A percentile compares a stretch with the other conserved stretches of the same genome.
These are phyloP conservation scores for Andrena bicolor DNA, from an alignment of 2,888 invertebrate species.

Conservation along the genomic window DNA sequence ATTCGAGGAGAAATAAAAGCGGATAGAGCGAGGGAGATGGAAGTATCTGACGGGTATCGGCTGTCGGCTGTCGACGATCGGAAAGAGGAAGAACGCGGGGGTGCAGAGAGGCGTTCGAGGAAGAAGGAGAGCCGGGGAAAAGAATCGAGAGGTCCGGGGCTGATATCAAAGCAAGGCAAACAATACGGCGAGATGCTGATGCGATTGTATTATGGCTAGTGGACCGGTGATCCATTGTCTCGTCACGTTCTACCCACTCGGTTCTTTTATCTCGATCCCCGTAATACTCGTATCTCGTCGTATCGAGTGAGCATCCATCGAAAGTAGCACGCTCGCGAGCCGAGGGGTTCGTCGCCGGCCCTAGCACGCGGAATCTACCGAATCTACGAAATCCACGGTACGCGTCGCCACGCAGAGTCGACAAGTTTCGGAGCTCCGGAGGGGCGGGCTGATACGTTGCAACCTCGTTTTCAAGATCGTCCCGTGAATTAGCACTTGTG, in stretches of 20 bases:
- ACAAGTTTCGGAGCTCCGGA: no score
- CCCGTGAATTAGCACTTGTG: no score
- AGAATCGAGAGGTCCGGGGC: slow-evolving; percentile 75
- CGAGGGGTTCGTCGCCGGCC: slow-evolving; percentile 58
- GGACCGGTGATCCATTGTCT: slow-evolving; percentile 84
- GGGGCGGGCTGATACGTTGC: no score
- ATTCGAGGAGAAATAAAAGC: slow-evolving; percentile 3
- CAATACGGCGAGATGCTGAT: slow-evolving; percentile 85
- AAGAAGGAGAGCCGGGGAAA: slow-evolving; percentile 65
- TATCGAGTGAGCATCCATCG: slow-evolving; percentile 85
- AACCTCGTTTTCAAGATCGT: no score
- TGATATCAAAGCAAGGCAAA: slow-evolving; percentile 83
- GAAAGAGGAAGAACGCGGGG: slow-evolving; percentile 50
- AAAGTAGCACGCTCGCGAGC: slow-evolving; percentile 81
- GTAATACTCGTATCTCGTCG: slow-evolving; percentile 79
- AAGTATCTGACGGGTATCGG: slow-evolving; percentile 30
- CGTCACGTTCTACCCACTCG: slow-evolving; percentile 85
- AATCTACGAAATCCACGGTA: slow-evolving; percentile 53
- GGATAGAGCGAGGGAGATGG: neutral
- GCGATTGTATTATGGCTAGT: slow-evolving; percentile 85
- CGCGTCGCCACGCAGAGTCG: neutral
- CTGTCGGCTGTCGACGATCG: slow-evolving; percentile 50
- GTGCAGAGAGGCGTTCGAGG: slow-evolving; percentile 36
- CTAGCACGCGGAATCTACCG: slow-evolving; percentile 57
- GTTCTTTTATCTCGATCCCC: slow-evolving; percentile 84